Base-by-base conservation (phyloP, 2,888 invertebrate species). In the Dexiosoma caninum region DNA sequence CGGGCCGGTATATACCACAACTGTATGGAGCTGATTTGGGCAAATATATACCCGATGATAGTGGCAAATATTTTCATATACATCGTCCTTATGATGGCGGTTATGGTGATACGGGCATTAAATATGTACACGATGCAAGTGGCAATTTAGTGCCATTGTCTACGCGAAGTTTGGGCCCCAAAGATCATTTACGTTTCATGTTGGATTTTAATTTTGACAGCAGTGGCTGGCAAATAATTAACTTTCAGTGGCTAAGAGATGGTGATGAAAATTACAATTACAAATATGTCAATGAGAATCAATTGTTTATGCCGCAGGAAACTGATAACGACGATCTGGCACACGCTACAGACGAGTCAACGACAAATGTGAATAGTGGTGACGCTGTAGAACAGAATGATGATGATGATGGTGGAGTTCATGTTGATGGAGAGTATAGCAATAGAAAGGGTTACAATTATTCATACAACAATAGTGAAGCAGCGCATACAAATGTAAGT, bases 21-120 rank as follows among this genome's bases (percentile, higher is more conserved):
- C 42, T 86, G 23, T 84, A 86, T 53, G 89, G 88, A 0, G 86
- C 81, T 16, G 91, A 91, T 83, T 76, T 78, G n/a, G 93, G 93
- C 1, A 92, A 91, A 85, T 93, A 93, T 82, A 82, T 90, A 19
- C 92, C 91, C 0, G 91, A 92, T 1, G 90, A 92, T 46, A 92
- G 92, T 80, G 93, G 92, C 9, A 90, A 88, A 84, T 93, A 92
- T 84, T 90, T 89, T 0, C 92, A 92, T 59, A 89, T 91, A 40
- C 91, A 90, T 44, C 84, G 87, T 49, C 91, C 91, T n/a, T 91
- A 91, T n/a, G 90, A 91, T 55, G 92, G 92, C 12, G 90, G 91
- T 75, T 92, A 92, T 82, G 89, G 91, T 0, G 92, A 92, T 82
- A 86, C 90, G 23, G 91, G 88, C 0, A 89, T 90, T 3, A 91